Conservation (phyloP, 2,888 invertebrate genomes). For the Smittia sp. region DNA sequence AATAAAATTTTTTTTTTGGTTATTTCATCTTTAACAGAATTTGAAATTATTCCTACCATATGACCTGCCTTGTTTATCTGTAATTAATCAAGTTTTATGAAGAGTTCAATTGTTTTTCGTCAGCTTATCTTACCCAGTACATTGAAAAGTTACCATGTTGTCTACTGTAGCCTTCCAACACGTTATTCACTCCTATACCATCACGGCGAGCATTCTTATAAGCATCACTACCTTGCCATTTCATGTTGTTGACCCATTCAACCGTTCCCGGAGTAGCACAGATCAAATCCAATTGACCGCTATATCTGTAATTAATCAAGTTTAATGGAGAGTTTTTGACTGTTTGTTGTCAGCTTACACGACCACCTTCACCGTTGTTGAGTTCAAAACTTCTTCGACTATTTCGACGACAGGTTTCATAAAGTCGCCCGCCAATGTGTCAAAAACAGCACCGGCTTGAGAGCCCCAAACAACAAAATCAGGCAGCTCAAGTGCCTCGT, state of each 20-base stretch:
- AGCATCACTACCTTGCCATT: constrained; percentile 59
- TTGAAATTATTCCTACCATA: too few species aligned
- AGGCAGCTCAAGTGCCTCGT: constrained; percentile 64
- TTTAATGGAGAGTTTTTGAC: neutral
- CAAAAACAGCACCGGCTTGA: constrained; percentile 62
- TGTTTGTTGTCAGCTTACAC: constrained; percentile 58
- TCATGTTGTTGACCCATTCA: constrained; percentile 70
- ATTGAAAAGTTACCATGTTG: constrained; percentile 66
- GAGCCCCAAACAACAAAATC: constrained; percentile 64
- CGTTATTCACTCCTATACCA: constrained; percentile 60
- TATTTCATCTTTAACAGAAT: too few species aligned
- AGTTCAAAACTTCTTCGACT: constrained; percentile 67
- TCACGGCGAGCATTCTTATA: constrained; percentile 60
- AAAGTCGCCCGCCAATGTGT: constrained; percentile 63
- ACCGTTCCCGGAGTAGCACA: constrained; percentile 76
- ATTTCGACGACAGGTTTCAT: constrained; percentile 75
- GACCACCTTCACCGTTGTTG: constrained; percentile 64
- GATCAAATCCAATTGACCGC: constrained; percentile 80
- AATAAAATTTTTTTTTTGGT: too few species aligned
- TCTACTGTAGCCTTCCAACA: constrained; percentile 72
- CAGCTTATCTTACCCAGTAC: constrained; percentile 62
- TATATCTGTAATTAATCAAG: too few species aligned
- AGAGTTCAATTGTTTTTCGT: neutral
- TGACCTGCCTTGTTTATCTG: constrained; percentile 54
- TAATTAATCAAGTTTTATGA: constrained; percentile 49